These are phyloP conservation scores for Climacteris rufus DNA, from an alignment of 2,113 vertebrate species.

Conservation along the genomic window DNA sequence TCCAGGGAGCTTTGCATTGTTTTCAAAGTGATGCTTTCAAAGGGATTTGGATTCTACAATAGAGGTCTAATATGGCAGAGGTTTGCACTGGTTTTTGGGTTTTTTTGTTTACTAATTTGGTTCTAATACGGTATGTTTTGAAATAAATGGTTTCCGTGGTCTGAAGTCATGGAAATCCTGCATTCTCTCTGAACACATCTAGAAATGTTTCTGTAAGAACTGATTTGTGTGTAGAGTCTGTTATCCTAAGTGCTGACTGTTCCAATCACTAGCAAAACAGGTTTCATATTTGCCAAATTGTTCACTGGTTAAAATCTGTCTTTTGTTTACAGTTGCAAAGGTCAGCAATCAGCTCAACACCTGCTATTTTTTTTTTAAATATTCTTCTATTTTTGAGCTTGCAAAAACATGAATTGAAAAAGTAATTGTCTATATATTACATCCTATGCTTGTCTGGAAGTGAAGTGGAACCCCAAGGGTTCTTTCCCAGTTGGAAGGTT, in stretches of 20 bases:
- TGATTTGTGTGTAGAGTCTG: constrained; percentile 31
- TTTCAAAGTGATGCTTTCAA: not conserved
- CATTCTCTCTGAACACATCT: not conserved
- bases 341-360: constrained; percentile 36
- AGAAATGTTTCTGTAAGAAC: not conserved
- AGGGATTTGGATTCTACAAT: not conserved
- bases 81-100: not conserved
- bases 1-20: not conserved
- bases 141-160: not conserved
- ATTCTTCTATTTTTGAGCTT: not conserved
- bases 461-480: not conserved
- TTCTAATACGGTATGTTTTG: not conserved
- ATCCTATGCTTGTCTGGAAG: not conserved
- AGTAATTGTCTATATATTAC: not conserved
- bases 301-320: constrained; percentile 46
- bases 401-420: constrained; percentile 47
- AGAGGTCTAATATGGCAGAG: not conserved
- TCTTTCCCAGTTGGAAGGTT: not conserved
- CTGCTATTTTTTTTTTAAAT: not conserved
- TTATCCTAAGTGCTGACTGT: constrained; percentile 3
- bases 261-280: constrained; percentile 22
- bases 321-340: constrained; percentile 51
- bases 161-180: not conserved
- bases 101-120: not conserved
- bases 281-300: constrained; percentile 49